Base-by-base conservation (phyloP, 2,888 invertebrate species). In the Baronia brevicornis region DNA sequence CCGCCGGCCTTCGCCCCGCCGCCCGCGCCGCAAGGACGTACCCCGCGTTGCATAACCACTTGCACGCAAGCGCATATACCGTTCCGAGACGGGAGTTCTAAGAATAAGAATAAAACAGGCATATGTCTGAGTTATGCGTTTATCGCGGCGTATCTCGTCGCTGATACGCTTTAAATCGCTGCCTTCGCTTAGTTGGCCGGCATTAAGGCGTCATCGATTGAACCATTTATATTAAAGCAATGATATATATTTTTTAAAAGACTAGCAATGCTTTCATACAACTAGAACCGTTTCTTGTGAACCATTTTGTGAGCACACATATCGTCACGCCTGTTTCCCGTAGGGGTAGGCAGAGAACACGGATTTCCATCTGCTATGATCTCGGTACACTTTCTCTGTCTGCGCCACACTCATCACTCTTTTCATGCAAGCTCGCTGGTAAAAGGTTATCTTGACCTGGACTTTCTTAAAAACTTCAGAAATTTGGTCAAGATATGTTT, bases 31-130 rank as follows among this genome's bases (percentile, higher is more conserved):
- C 61, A 82, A 80, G 80, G 80, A 78, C 80, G 79, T 66, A 60
- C 62, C 63, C 50, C 44, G 49, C 61, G 20, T 80, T 80, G 74
- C 80, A 77, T 80, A 80, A 80, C 72, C 66, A 54, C 45, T 53
- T 52, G 60, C 27, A 36, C 34, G 65, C 75, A 72, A 68, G 75
- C 75, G 71, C 69, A 43, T 65, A 62, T 75, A 73, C 77, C 77
- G 75, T 75, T 69, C 58, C 48, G 51, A 56, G 61, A 60, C 59
- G 58, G 52, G 38, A 54, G 57, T 57, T 51, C 46, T 8, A 30
- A 27, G 20, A 27, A 28, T 18, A 24, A 18, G 14, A 25, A 9
- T 9, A 14, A 9, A 9, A 8, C 8, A 7, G 14, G 25, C 15
- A 14, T 15, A 9, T 9, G 15, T 3, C 25, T 1, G 8, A 7